phyloP scores from a whole-genome alignment of 2,888 invertebrate genomes.

The Atethmia centrago region DNA sequence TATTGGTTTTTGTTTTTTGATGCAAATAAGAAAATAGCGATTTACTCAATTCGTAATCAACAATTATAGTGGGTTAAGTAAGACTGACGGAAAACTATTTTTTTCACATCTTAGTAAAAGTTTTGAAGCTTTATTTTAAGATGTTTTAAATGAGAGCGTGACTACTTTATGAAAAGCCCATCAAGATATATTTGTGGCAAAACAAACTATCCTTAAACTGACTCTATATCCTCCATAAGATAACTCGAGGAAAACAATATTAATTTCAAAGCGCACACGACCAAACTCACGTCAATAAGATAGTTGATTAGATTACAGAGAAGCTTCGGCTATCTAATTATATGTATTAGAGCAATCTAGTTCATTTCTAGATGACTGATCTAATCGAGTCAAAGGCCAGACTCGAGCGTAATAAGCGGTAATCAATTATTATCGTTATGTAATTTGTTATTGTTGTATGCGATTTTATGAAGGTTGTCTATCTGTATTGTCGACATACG shows the following conservation, averaged over 20 bases:
- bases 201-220: not conserved
- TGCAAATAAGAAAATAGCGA: not conserved
- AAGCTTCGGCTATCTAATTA: conserved; percentile 18
- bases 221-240: not conserved
- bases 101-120: not conserved
- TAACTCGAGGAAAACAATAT: not conserved
- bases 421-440: conserved; percentile 66
- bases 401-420: conserved; percentile 56
- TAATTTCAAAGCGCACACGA: conserved; percentile 6
- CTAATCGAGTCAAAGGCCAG: conserved; percentile 63
- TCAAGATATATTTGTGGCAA: not conserved
- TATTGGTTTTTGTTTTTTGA: not conserved
- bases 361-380: conserved; percentile 60
- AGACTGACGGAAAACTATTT: not conserved
- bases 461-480: conserved; percentile 1
- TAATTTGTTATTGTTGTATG: conserved; percentile 50
- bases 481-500: conserved; percentile 1
- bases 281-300: not conserved
- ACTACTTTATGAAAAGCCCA: not conserved
- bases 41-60: not conserved
- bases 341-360: conserved; percentile 54
- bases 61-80: not conserved
- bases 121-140: not conserved
- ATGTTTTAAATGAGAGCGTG: no score
- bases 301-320: conserved; percentile 36